Conservation (phyloP, 2,797 vertebrate species). For the Neoniphon sammara region DNA sequence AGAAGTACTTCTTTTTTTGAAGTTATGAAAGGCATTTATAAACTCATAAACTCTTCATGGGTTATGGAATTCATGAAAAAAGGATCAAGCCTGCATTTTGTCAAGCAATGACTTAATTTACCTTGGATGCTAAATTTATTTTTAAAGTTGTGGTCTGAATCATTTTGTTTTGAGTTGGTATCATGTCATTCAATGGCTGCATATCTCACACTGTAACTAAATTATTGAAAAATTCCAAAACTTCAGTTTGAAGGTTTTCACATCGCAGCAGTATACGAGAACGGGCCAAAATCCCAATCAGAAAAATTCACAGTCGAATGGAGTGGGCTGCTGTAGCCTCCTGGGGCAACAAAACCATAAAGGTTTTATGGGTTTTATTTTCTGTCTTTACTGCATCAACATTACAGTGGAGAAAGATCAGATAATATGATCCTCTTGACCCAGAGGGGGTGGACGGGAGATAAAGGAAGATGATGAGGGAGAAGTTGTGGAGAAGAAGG, state of each 20-base stretch:
- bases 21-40: background rate
- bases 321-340: slow-evolving; percentile 14
- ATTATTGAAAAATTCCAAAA: background rate
- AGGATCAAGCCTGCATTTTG: too few species aligned
- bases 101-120: too few species aligned
- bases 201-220: background rate
- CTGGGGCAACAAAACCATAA: slow-evolving; percentile 30
- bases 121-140: too few species aligned
- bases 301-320: background rate
- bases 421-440: slow-evolving; percentile 51
- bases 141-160: too few species aligned
- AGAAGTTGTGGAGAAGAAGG: slow-evolving; percentile 15
- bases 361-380: slow-evolving; percentile 58
- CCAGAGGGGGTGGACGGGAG: slow-evolving; percentile 19
- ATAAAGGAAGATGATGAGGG: slow-evolving; percentile 32
- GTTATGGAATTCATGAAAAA: background rate
- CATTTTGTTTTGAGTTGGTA: too few species aligned
- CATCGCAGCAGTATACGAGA: too few species aligned
- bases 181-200: too few species aligned
- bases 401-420: slow-evolving; percentile 50
- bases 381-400: slow-evolving; percentile 55
- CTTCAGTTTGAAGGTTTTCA: background rate
- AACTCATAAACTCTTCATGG: background rate
- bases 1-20: too few species aligned
- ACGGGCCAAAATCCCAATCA: background rate